These are phyloP conservation scores for Lasioglossum malachurum DNA, from an alignment of 2,888 invertebrate species.

Conservation along the genomic window DNA sequence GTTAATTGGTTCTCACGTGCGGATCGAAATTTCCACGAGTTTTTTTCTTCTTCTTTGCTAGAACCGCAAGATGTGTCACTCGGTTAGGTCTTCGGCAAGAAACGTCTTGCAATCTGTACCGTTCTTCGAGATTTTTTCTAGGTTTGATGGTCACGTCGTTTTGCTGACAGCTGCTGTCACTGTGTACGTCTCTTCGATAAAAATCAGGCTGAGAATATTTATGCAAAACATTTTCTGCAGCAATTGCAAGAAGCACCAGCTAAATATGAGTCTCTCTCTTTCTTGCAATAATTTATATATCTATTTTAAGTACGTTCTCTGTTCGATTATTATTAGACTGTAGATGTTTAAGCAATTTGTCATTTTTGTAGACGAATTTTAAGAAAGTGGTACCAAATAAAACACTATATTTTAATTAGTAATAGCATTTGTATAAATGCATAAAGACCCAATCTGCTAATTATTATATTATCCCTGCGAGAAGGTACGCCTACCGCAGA, in stretches of 20 bases:
- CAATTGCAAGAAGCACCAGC: not conserved
- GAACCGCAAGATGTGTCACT: not conserved
- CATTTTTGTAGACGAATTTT: too few species aligned
- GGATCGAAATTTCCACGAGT: not conserved
- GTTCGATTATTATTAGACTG: not conserved
- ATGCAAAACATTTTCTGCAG: not conserved
- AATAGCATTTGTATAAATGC: too few species aligned
- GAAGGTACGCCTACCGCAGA: not conserved
- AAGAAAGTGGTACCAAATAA: too few species aligned
- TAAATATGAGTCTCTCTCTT: not conserved
- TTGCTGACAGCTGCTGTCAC: not conserved
- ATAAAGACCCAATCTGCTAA: too few species aligned
- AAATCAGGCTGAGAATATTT: too few species aligned
- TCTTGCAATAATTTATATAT: too few species aligned
- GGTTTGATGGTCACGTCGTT: conserved; percentile 1
- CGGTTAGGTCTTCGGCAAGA: not conserved
- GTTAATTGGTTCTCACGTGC: conserved; percentile 13
- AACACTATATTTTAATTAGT: too few species aligned
- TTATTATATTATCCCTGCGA: not conserved
- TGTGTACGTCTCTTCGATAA: not conserved
- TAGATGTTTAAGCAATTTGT: too few species aligned
- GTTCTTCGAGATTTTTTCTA: not conserved
- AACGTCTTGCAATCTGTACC: not conserved
- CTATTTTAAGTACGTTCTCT: too few species aligned
- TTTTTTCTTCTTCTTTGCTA: not conserved